Base-by-base conservation (phyloP, 2,888 invertebrate species). In the Apamea sordens region DNA sequence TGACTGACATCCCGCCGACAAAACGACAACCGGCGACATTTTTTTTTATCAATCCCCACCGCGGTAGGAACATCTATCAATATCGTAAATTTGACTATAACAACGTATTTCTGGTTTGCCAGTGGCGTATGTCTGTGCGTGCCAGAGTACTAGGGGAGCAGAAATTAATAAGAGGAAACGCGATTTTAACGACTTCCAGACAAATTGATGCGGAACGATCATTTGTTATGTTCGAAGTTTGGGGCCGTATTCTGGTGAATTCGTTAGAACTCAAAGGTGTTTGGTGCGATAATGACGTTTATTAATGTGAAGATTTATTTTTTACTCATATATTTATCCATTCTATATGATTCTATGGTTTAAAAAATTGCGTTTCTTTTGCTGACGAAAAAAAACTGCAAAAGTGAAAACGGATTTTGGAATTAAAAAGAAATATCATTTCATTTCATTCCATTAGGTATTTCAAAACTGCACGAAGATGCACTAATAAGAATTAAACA, bases 131-230 rank as follows among this genome's bases (percentile, higher is more conserved):
- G 91, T 90, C 90, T 89, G 92, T 91, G 92, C 92, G 92, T 92
- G 92, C 88, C 88, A 80, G 77, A 82, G 88, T 89, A 88, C 88
- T 86, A 89, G 91, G 94, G 94, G 94, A 93, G 93, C 93, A 94
- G 92, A 95, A 95, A 96, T 96, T 96, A 95, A 94, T 95, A 94
- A 93, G 94, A 93, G 94, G 94, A 94, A 95, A 95, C 95, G 93
- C 92, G 93, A 94, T 94, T 95, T 94, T 95, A 95, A 95, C 95
- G 94, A 95, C 94, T 93, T 92, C 92, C 92, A 93, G 94, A 94
- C 94, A 94, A 95, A 95, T 95, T 95, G 95, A 94, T 91, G 93
- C 90, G 93, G 94, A 94, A 94, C 93, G 94, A 94, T 95, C 95
- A 94, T 95, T 95, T 95, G 95, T 95, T 93, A 93, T 90, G 92